phyloP scores from a whole-genome alignment of 2,113 vertebrate genomes.

The Mustelus asterias region DNA sequence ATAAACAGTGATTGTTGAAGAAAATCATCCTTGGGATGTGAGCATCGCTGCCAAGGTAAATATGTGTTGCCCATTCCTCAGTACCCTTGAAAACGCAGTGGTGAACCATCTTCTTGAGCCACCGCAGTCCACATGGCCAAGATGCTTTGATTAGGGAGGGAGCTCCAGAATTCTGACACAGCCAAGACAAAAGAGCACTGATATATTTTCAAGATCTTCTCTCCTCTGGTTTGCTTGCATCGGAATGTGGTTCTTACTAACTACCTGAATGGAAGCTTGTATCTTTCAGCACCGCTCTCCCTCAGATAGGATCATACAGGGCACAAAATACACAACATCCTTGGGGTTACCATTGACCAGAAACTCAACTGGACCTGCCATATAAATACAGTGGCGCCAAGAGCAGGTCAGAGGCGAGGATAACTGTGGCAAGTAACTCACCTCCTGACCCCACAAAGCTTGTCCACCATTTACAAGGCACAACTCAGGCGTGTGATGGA shows the following conservation, averaged over 20 bases:
- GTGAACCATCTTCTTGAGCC: no score
- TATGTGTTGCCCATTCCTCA: no score
- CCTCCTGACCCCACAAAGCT: no score
- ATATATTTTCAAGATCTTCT: background rate
- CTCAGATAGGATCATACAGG: background rate
- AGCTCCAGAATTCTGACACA: background rate
- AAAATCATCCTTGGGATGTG: background rate
- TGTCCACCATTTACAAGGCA: no score
- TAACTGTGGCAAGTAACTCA: no score
- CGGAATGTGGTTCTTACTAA: background rate
- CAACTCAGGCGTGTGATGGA: no score
- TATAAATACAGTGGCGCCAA: no score
- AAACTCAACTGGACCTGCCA: no score
- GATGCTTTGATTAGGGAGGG: background rate
- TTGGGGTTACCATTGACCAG: no score
- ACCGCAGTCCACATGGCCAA: background rate
- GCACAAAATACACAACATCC: background rate
- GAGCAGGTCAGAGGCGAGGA: no score
- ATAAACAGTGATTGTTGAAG: background rate
- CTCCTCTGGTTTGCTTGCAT: background rate
- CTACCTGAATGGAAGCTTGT: background rate
- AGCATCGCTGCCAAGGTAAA: background rate
- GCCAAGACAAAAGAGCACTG: background rate
- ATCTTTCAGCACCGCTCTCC: background rate
- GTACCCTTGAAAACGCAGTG: no score